A percentile compares a stretch with the other conserved stretches of the same genome.
Conservation (phyloP, 2,113 vertebrate species). For the Sebastes fasciatus region DNA sequence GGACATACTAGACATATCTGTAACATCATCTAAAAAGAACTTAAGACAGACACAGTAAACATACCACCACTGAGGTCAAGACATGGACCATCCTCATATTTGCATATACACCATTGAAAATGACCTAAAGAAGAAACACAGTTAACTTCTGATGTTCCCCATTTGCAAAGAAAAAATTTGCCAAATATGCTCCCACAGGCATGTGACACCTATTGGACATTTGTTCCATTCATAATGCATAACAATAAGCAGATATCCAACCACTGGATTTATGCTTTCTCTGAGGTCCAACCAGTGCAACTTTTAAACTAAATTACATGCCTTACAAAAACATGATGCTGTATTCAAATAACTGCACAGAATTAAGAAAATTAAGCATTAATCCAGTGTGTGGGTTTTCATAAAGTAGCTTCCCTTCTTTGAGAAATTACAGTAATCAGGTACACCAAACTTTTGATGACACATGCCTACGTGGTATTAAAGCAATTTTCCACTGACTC, state of each 20-base stretch:
- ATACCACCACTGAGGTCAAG: conserved; percentile 98
- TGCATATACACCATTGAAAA: conserved; percentile 98
- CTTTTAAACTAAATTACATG: conserved; percentile 1
- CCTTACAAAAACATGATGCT: neutral
- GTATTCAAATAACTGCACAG: neutral
- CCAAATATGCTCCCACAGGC: neutral
- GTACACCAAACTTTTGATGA: neutral
- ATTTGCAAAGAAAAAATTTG: neutral
- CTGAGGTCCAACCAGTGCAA: neutral
- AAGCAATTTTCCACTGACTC: neutral
- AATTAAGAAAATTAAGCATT: neutral
- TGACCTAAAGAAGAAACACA: conserved; percentile 87
- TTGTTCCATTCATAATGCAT: conserved; percentile 1
- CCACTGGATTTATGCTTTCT: neutral
- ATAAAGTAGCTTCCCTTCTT: neutral
- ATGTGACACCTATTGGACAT: conserved; percentile 6
- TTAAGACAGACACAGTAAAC: conserved; percentile 70
- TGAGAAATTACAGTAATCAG: neutral
- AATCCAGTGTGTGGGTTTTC: neutral
- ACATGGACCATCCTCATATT: conserved; percentile 99
- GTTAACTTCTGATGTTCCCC: conserved; percentile 15
- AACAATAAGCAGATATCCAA: neutral
- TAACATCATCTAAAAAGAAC: neutral
- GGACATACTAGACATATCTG: conserved; percentile 3
- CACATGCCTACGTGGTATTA: neutral